These are phyloP conservation scores for Metopia argyrocephala DNA, from an alignment of 2,888 invertebrate species.

Conservation along the genomic window DNA sequence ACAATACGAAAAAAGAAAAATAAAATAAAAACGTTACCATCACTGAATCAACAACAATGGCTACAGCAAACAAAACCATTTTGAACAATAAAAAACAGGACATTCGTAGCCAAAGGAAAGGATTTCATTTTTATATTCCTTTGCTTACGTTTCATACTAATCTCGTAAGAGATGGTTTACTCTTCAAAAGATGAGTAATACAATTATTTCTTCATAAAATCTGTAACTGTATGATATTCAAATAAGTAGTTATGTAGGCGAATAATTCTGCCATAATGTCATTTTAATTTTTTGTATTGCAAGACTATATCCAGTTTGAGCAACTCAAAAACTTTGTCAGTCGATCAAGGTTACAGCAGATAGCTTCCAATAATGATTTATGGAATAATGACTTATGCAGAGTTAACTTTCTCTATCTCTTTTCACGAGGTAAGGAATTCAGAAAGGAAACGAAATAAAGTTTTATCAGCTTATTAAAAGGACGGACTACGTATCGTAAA, in stretches of 20 bases:
- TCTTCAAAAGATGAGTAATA: background rate
- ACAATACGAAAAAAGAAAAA: background rate
- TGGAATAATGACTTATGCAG: no score
- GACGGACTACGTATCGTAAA: no score
- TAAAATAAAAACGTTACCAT: conserved; percentile 38
- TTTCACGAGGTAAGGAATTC: no score
- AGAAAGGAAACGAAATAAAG: no score
- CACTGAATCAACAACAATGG: conserved; percentile 56
- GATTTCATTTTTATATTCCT: conserved; percentile 61
- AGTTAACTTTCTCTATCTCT: no score
- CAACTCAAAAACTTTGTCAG: no score
- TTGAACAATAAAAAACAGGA: conserved; percentile 62
- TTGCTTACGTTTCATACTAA: conserved; percentile 49
- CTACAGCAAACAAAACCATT: conserved; percentile 47
- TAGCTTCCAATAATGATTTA: no score
- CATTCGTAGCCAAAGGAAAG: conserved; percentile 65
- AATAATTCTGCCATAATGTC: no score
- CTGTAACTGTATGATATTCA: no score
- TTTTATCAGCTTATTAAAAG: no score
- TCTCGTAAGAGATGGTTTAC: background rate
- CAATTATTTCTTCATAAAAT: conserved; percentile 7
- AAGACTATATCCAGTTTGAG: conserved; percentile 35
- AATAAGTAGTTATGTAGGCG: no score
- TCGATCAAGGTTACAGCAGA: no score
- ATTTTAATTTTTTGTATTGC: conserved; percentile 12